These are phyloP conservation scores for Athripsodes cinereus DNA, from an alignment of 2,888 invertebrate species.

Conservation along the genomic window DNA sequence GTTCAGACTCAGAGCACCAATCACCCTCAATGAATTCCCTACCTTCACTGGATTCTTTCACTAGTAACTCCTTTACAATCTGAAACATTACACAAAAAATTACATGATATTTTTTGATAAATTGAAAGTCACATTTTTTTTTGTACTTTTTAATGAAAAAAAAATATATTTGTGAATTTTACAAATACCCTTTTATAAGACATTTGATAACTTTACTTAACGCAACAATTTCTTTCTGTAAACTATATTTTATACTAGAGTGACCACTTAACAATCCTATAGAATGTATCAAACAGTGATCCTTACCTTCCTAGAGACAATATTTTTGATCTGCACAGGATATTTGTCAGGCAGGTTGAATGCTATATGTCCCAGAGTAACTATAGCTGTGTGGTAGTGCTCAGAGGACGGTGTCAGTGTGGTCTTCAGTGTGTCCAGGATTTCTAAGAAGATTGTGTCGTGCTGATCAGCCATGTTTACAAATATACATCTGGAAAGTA, in stretches of 20 bases:
- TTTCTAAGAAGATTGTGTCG: conserved; percentile 74
- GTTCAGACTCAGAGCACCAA: conserved; percentile 82
- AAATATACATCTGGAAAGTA: conserved; percentile 65
- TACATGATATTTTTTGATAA: neutral
- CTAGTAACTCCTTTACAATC: conserved; percentile 92
- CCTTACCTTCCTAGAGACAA: conserved; percentile 79
- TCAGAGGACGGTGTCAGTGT: conserved; percentile 69
- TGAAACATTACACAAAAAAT: conserved; percentile 34
- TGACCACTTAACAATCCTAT: too few species aligned
- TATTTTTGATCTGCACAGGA: conserved; percentile 85
- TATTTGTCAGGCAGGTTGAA: conserved; percentile 87
- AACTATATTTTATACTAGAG: too few species aligned
- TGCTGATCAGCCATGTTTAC: conserved; percentile 68
- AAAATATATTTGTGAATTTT: too few species aligned
- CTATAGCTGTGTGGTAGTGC: conserved; percentile 89
- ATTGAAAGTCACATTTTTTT: neutral
- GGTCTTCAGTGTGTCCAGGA: conserved; percentile 71
- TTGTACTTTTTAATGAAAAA: neutral
- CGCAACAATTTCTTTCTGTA: neutral
- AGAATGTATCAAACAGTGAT: neutral
- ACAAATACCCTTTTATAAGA: too few species aligned
- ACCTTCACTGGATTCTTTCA: conserved; percentile 64
- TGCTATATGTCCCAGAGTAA: conserved; percentile 91
- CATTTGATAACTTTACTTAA: neutral
- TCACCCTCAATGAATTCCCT: conserved; percentile 50